Base-by-base conservation (phyloP, 2,797 vertebrate genomes). In the Thripadectes ignobilis region DNA sequence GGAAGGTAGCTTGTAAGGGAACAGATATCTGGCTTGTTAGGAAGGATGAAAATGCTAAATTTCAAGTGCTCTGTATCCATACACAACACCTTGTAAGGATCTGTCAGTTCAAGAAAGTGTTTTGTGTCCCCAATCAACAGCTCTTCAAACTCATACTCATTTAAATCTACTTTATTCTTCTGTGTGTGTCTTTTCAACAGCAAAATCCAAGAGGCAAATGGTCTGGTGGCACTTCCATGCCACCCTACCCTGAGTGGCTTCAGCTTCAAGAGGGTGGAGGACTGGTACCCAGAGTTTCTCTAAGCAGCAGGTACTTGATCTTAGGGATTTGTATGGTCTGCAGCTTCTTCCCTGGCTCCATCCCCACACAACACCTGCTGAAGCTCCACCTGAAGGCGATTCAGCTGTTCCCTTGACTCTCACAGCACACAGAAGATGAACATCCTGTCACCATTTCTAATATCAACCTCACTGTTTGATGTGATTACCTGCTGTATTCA, bases 401-500 rank as follows among this genome's bases (percentile, higher is more conserved):
- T 90, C 62, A 87, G 63, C 81, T 87, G 11, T 55, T 96, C n/a
- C 63, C 78, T 54, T 3, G 2, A 22, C 67, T 86, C 61, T 80
- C 48, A 17, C 58, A 75, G 86, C 67, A 45, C 85, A 15, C 18
- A 19, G 63, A 94, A 93, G 92, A 96, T 61, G 59, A 93, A 82
- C 69, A 69, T 20, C 23, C 8, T 76, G 63, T 89, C 91, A 95
- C 73, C 22, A 74, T 75, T 95, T 68, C 88, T 91, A 92, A 88
- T 91, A 93, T 66, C 92, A 89, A 48, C 67, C 78, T 85, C 63
- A 73, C 67, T 10, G 21, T 91, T 85, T 87, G 89, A 93, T 92
- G 75, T 34, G 91, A 93, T 94, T 95, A 87, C 81, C 71, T 73
- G 71, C 59, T 38, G 71, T 39, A 55, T 67, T 91, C 84, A 49